Percentiles rank a stretch among this genome's conserved stretches.
Evolutionary conservation across 2,888 invertebrate genomes (phyloP).

Genomic region (Aleiodes leptofemur): DNA sequence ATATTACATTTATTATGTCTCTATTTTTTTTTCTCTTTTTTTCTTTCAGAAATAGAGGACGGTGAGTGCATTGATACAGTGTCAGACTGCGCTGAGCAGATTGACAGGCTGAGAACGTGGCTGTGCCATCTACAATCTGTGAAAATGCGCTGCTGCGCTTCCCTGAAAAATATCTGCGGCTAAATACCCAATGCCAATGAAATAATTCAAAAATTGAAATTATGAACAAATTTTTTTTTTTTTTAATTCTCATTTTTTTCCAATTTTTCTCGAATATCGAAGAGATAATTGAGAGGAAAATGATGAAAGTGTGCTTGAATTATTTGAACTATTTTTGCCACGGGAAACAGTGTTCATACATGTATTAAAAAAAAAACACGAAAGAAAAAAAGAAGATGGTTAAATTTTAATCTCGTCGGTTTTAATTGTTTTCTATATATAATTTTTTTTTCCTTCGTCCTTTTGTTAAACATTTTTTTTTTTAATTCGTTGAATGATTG

Average conservation of each 20-base stretch:
- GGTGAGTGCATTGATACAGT: constrained; percentile 73
- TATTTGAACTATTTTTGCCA: constrained; percentile 8
- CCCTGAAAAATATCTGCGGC: constrained; percentile 70
- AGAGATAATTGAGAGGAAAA: neutral
- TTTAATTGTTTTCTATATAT: constrained; percentile 17
- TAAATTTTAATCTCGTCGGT: constrained; percentile 15
- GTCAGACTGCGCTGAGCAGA: constrained; percentile 74
- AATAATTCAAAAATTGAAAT: constrained; percentile 2
- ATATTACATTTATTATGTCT: no score
- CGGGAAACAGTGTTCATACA: constrained; percentile 23
- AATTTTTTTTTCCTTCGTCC: neutral
- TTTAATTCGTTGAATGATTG: neutral
- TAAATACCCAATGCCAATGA: constrained; percentile 48
- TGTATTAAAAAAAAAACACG: constrained; percentile 4
- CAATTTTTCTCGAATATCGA: no score
- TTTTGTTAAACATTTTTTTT: constrained; percentile 11
- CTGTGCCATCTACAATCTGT: constrained; percentile 75
- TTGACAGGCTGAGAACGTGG: constrained; percentile 74
- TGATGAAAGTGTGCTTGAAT: constrained; percentile 5
- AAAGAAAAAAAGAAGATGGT: neutral
- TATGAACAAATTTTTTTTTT: no score
- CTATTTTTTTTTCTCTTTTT: neutral
- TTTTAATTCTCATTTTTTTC: neutral
- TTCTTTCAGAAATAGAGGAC: constrained; percentile 69
- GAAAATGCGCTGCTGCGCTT: constrained; percentile 73